Percentiles rank a stretch among this genome's conserved stretches.
Conservation (phyloP, 2,888 invertebrate genomes). For the Idaea dimidiata region DNA sequence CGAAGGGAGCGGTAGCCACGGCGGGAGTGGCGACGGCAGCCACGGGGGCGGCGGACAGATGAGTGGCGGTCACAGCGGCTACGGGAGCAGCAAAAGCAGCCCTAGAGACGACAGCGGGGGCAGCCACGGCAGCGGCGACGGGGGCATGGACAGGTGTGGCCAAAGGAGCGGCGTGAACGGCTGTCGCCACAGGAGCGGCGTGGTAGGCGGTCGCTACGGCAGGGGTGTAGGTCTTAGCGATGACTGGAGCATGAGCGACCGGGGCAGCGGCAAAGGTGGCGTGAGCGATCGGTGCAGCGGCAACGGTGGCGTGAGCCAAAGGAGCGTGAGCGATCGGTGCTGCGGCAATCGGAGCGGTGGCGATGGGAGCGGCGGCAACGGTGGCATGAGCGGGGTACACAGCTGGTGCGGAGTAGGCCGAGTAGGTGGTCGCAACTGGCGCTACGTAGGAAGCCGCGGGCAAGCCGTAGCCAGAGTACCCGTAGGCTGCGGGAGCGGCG, state of each 20-base stretch:
- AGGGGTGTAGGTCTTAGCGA: slow-evolving; percentile 12
- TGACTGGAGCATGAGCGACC: slow-evolving; percentile 14
- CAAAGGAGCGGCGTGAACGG: neutral
- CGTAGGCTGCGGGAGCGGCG: slow-evolving; percentile 18
- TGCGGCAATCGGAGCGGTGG: slow-evolving; percentile 5
- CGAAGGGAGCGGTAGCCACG: slow-evolving; percentile 11
- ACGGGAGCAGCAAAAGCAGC: neutral
- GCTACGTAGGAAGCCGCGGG: slow-evolving; percentile 13
- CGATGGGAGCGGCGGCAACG: slow-evolving; percentile 10
- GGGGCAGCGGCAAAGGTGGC: neutral
- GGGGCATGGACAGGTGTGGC: slow-evolving; percentile 15
- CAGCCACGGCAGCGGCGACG: slow-evolving; percentile 11
- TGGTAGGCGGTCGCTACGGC: slow-evolving; percentile 10
- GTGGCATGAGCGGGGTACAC: slow-evolving; percentile 9
- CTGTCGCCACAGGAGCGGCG: slow-evolving; percentile 2
- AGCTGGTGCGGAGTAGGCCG: slow-evolving; percentile 23
- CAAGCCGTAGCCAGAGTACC: slow-evolving; percentile 24
- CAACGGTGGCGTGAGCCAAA: slow-evolving; percentile 18
- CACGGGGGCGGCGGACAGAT: too few relatives aligned
- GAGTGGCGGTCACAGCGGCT: slow-evolving; percentile 7
- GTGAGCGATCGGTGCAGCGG: slow-evolving; percentile 10
- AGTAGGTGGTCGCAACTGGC: slow-evolving; percentile 25
- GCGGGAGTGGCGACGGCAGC: slow-evolving; percentile 12
- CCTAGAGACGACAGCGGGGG: neutral
- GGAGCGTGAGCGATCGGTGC: slow-evolving; percentile 12